Evolutionary conservation across 2,888 invertebrate genomes (phyloP).

Genomic region (Seladonia tumulorum): DNA sequence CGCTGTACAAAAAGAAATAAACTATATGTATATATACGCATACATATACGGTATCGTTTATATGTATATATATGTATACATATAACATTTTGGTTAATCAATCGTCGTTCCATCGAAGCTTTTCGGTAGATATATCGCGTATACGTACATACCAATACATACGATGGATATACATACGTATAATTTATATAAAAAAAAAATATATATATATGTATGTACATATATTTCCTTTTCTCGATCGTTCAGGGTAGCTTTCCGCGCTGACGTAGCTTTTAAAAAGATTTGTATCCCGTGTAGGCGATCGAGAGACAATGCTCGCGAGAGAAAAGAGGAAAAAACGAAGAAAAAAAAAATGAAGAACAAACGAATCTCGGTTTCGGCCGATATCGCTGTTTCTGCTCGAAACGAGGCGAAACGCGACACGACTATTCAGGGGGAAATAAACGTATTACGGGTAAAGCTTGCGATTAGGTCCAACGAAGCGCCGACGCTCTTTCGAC

Average conservation of each 20-base stretch:
- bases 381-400: neutral
- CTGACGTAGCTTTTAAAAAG: conserved; percentile 28
- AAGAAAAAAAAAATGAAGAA: neutral
- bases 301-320: conserved; percentile 6
- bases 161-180: neutral
- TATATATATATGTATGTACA: neutral
- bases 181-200: neutral
- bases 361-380: neutral
- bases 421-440: conserved; percentile 18
- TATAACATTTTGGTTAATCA: conserved; percentile 60
- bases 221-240: conserved; percentile 36
- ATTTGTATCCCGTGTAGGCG: conserved; percentile 20
- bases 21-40: conserved; percentile 19
- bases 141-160: conserved; percentile 6
- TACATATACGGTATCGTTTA: neutral
- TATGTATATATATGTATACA: neutral
- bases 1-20: conserved; percentile 56
- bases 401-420: neutral
- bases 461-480: conserved; percentile 55
- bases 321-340: neutral
- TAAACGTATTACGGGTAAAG: conserved; percentile 57
- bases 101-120: conserved; percentile 60
- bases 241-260: conserved; percentile 43
- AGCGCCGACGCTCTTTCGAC: conserved; percentile 35
- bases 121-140: conserved; percentile 35